Evolutionary conservation across 2,797 vertebrate species (phyloP), one percentile per base, ranked within the genome.

Genomic region (Muraenolepis orangiensis): DNA sequence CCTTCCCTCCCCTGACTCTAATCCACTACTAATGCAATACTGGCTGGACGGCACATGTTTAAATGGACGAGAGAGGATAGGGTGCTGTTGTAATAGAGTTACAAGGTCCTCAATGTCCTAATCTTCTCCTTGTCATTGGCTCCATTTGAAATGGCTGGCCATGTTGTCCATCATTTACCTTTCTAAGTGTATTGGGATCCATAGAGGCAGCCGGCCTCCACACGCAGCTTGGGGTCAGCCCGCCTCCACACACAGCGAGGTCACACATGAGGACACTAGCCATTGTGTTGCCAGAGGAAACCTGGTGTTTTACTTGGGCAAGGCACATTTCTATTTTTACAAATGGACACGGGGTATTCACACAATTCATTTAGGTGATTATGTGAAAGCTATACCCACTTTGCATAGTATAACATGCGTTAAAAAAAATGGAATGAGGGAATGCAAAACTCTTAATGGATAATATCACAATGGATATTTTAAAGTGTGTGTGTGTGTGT

Each of bases 41-140:
- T 85, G 86, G 87, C 86, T 81, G 69, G 70, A 85, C 80, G 81
- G 81, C 80, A 76, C 30, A 68, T 85, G 87, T 89, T 90, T 87
- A 76, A 88, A 82, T 85, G 84, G 82, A 90, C 82, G 86, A 88
- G 88, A 88, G 88, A 88, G 86, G 80, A 75, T 72, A 79, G 72
- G 76, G 83, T 73, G 18, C 70, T 79, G 85, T 88, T 88, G 82
- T 91, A 92, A 93, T 92, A 79, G 81, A 90, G 91, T 93, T 92
- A 91, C 88, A 91, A 89, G 87, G 82, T 85, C 91, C 90, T 91
- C 89, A 90, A 89, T 92, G 92, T 85, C 86, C 86, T 88, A 90
- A 93, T 93, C 90, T 87, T 87, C 84, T 86, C 82, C 88, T 91
- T 92, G 89, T 92, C 90, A 87, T 87, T 84, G 80, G 73, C 83